A percentile compares a stretch with the other conserved stretches of the same genome.
Conservation (phyloP, 2,888 invertebrate genomes). For the Caenorhabditis sp. region DNA sequence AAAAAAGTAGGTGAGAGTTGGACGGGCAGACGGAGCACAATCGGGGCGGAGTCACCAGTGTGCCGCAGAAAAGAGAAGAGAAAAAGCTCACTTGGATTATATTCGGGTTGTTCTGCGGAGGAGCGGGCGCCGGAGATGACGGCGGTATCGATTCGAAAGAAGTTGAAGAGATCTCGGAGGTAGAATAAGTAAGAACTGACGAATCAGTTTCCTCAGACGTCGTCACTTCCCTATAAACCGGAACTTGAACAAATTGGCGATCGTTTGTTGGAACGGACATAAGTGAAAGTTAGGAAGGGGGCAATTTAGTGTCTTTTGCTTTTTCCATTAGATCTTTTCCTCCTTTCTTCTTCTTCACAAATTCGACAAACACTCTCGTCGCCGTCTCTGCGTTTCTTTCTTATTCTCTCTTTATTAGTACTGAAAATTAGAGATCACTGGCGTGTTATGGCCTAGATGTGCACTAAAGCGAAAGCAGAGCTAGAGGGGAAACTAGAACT, state of each 20-base stretch:
- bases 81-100: conserved; percentile 36
- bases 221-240: background rate
- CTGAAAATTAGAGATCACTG: conserved; percentile 7
- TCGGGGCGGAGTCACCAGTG: conserved; percentile 9
- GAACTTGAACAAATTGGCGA: background rate
- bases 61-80: background rate
- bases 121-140: background rate
- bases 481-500: background rate
- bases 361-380: conserved; percentile 22
- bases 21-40: conserved; percentile 13
- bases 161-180: conserved; percentile 15
- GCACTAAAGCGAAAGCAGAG: conserved; percentile 25
- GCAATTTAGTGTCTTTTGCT: conserved; percentile 24
- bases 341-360: conserved; percentile 34
- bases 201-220: background rate
- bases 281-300: background rate
- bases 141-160: conserved; percentile 34
- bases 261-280: background rate
- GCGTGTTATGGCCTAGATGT: background rate
- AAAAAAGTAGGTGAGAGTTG: conserved; percentile 5
- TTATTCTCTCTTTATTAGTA: conserved; percentile 8
- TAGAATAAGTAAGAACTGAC: background rate
- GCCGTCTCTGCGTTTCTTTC: conserved; percentile 25
- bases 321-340: conserved; percentile 11
- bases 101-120: too few species aligned